phyloP scores from a whole-genome alignment of 35 echinoderm and acorn worm species.

The Strongylocentrotus purpuratus region DNA sequence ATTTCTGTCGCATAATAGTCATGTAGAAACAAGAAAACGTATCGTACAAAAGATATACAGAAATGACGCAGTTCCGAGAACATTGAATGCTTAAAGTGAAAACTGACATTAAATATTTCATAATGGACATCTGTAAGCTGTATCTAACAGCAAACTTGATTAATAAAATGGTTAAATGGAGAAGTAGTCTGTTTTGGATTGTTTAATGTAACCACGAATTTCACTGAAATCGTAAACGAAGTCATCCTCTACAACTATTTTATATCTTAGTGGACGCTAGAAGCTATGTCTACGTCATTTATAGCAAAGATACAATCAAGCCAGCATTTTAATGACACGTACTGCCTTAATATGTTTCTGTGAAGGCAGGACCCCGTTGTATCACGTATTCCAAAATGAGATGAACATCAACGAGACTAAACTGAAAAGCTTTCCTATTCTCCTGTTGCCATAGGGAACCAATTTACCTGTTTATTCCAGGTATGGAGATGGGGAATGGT shows the following conservation, averaged over 20 bases:
- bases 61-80: conserved; percentile 2
- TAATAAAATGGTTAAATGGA: not conserved
- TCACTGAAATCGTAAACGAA: not conserved
- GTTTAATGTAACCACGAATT: not conserved
- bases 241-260: not conserved
- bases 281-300: too few relatives aligned
- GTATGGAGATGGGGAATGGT: not conserved
- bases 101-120: not conserved
- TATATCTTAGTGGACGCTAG: too few relatives aligned
- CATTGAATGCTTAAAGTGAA: not conserved
- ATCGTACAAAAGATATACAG: not conserved
- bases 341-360: not conserved
- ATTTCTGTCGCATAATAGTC: not conserved
- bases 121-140: not conserved
- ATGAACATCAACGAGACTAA: not conserved
- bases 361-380: not conserved
- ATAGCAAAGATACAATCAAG: not conserved
- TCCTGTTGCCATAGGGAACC: not conserved
- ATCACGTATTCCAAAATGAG: not conserved
- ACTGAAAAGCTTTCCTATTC: not conserved
- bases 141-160: not conserved
- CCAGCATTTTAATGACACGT: not conserved
- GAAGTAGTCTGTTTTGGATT: not conserved
- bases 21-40: not conserved
- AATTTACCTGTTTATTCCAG: not conserved